Conservation (phyloP, 2,797 vertebrate species). For the Natrix natrix region DNA sequence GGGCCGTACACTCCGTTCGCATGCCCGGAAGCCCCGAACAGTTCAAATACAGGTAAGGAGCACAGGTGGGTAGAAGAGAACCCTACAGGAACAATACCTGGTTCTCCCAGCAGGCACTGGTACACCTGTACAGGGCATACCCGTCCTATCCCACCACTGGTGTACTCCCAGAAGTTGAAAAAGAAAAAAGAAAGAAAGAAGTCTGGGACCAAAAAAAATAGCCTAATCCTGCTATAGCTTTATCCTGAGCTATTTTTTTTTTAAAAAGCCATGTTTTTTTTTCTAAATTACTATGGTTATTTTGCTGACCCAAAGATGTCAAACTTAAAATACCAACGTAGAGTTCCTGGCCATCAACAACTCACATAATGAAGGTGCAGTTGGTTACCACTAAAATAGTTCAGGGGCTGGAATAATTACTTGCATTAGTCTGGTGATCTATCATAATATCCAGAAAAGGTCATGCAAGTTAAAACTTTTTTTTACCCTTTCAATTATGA, state of each 20-base stretch:
- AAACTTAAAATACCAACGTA: not conserved
- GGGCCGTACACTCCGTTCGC: too few species aligned
- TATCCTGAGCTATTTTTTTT: not conserved
- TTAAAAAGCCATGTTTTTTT: not conserved
- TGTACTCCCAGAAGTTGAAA: not conserved
- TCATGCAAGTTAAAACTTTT: not conserved
- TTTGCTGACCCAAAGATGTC: not conserved
- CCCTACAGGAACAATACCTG: too few species aligned
- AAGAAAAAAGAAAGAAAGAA: not conserved
- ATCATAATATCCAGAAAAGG: not conserved
- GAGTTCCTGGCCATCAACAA: not conserved
- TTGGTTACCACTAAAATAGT: not conserved
- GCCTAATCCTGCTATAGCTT: not conserved
- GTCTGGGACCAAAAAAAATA: not conserved
- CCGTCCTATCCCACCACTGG: too few species aligned
- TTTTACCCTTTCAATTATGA: not conserved
- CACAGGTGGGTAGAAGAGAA: too few species aligned
- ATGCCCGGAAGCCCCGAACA: too few species aligned
- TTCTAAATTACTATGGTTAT: not conserved
- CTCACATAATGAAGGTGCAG: not conserved
- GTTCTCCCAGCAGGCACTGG: too few species aligned
- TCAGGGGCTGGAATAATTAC: not conserved
- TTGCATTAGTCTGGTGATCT: not conserved
- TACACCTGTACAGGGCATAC: too few species aligned
- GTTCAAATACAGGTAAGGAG: too few species aligned